Evolutionary conservation across 2,888 invertebrate species (phyloP).

Genomic region (Mylabris sibirica): DNA sequence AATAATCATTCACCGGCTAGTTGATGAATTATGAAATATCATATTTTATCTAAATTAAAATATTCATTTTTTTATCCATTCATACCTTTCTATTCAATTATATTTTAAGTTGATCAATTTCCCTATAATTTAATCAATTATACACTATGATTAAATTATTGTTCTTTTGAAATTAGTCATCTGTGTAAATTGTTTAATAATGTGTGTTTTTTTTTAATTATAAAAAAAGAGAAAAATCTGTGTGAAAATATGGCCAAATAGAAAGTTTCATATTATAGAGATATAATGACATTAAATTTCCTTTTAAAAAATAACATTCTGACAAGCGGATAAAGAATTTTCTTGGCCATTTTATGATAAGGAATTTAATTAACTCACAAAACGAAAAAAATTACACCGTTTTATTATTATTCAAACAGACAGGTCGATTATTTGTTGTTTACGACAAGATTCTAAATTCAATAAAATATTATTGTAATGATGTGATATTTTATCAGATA

Average conservation of each 20-base stretch:
- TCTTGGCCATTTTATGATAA: neutral
- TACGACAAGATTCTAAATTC: neutral
- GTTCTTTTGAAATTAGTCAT: neutral
- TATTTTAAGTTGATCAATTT: neutral
- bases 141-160: neutral
- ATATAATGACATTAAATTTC: constrained; percentile 5
- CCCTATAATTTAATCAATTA: neutral
- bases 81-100: neutral
- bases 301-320: neutral
- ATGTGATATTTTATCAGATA: neutral
- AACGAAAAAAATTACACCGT: neutral
- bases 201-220: neutral
- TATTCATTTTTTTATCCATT: neutral
- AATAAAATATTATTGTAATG: neutral
- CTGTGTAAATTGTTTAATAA: neutral
- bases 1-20: neutral
- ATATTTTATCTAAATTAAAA: constrained; percentile 12
- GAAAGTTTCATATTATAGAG: neutral
- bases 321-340: constrained; percentile 1
- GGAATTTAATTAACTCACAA: constrained; percentile 8
- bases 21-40: neutral
- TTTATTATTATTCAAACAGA: neutral
- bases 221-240: neutral
- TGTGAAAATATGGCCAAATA: neutral
- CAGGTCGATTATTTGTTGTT: neutral